Conservation (phyloP, 2,888 invertebrate species). For the Stegophylla sp. region DNA sequence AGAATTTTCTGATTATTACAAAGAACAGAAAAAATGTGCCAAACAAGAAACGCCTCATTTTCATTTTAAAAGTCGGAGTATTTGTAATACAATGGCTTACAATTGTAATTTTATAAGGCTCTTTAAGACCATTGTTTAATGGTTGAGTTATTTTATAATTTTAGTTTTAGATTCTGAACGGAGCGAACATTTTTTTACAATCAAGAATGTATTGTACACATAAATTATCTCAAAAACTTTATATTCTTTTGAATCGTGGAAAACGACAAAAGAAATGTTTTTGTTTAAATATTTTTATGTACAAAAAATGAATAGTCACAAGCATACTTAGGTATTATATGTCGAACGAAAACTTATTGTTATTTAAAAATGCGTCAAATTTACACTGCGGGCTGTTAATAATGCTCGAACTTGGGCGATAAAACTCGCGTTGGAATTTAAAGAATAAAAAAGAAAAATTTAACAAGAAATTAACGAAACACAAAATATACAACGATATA, state of each 20-base stretch:
- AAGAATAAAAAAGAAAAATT: neutral
- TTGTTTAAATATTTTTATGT: neutral
- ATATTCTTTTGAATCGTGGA: neutral
- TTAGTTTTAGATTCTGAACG: neutral
- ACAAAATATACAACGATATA: no score
- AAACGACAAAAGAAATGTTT: neutral
- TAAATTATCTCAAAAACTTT: neutral
- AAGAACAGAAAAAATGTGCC: constrained; percentile 14
- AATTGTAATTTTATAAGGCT: constrained; percentile 20
- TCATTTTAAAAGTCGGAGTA: neutral
- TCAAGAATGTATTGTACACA: neutral
- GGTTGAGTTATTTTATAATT: neutral
- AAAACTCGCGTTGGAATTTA: neutral
- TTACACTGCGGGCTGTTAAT: neutral
- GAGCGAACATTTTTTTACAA: neutral
- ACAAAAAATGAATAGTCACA: neutral
- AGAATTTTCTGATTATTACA: neutral
- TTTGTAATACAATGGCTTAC: constrained; percentile 5
- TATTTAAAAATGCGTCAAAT: neutral
- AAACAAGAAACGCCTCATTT: neutral
- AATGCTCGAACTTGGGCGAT: neutral
- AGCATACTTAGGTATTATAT: neutral
- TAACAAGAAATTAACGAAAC: neutral
- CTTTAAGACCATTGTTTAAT: constrained; percentile 15
- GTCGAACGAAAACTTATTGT: neutral